Evolutionary conservation across 2,888 invertebrate species (phyloP).

Genomic region (Lasioglossum pauxillum): DNA sequence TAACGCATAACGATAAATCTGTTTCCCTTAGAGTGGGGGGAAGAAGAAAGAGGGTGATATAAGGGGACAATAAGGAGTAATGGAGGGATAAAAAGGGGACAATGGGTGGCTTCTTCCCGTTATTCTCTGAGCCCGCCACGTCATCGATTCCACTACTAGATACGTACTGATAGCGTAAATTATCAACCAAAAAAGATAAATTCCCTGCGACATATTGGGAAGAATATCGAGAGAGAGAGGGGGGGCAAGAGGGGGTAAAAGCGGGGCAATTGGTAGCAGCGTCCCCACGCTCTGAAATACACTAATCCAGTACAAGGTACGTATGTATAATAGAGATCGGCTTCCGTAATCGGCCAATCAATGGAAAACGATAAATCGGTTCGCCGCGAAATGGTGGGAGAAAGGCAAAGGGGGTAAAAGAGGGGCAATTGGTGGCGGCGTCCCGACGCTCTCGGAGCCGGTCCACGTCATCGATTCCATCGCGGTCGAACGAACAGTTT

Average conservation of each 20-base stretch:
- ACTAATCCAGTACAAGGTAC: not conserved
- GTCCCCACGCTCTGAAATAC: no score
- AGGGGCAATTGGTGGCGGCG: constrained; percentile 15
- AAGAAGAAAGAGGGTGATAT: not conserved
- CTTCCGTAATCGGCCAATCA: constrained; percentile 49
- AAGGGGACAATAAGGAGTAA: not conserved
- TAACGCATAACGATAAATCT: constrained; percentile 21
- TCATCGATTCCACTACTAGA: not conserved
- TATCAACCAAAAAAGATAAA: not conserved
- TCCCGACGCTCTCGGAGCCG: constrained; percentile 37
- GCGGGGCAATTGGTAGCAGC: not conserved
- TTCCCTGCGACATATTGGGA: not conserved
- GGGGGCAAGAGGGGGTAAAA: not conserved
- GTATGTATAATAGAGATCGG: not conserved
- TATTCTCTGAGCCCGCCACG: not conserved
- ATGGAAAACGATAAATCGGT: constrained; percentile 40
- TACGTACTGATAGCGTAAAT: no score
- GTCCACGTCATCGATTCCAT: constrained; percentile 67
- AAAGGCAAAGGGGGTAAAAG: not conserved
- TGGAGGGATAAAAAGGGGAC: not conserved
- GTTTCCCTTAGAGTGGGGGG: not conserved
- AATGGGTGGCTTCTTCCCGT: no score
- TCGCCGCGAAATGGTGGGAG: not conserved
- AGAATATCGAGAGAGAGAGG: not conserved
- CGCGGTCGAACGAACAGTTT: constrained; percentile 65